Evolutionary conservation across 2,797 vertebrate species (phyloP).

Genomic region (Galaxias olidus): DNA sequence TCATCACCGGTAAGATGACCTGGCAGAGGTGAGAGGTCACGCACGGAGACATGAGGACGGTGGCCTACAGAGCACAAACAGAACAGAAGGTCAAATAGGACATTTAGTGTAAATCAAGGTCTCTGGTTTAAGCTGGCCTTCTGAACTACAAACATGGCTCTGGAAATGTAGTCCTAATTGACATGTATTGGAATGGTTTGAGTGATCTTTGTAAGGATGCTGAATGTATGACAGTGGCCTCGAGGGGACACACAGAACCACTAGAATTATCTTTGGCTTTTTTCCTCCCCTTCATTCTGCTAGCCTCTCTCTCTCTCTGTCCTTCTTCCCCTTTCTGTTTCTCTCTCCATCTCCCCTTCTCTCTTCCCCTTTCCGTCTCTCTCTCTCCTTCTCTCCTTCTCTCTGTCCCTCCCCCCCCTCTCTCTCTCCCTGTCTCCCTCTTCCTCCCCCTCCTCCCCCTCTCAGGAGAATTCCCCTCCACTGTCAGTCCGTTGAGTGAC

Average conservation of each 20-base stretch:
- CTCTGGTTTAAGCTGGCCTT: no score
- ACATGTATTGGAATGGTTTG: no score
- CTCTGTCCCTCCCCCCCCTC: background rate
- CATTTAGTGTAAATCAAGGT: no score
- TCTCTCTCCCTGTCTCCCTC: background rate
- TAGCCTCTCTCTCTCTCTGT: background rate
- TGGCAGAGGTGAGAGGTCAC: slow-evolving; percentile 53
- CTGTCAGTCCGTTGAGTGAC: slow-evolving; percentile 34
- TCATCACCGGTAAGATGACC: slow-evolving; percentile 61
- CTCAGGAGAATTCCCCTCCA: background rate
- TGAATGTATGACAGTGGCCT: no score
- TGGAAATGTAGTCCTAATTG: no score
- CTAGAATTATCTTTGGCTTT: no score
- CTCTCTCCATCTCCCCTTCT: slow-evolving; percentile 19
- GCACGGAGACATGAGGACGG: slow-evolving; percentile 62
- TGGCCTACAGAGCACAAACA: slow-evolving; percentile 44
- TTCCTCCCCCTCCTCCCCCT: background rate
- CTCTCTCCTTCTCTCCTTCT: background rate
- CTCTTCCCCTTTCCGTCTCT: slow-evolving; percentile 6
- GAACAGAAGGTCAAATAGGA: background rate
- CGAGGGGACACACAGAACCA: no score
- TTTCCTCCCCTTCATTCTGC: no score
- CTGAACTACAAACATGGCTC: no score
- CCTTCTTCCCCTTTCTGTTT: background rate
- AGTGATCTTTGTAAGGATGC: no score